phyloP scores from a whole-genome alignment of 2,888 invertebrate genomes.

The Eulithis prunata region DNA sequence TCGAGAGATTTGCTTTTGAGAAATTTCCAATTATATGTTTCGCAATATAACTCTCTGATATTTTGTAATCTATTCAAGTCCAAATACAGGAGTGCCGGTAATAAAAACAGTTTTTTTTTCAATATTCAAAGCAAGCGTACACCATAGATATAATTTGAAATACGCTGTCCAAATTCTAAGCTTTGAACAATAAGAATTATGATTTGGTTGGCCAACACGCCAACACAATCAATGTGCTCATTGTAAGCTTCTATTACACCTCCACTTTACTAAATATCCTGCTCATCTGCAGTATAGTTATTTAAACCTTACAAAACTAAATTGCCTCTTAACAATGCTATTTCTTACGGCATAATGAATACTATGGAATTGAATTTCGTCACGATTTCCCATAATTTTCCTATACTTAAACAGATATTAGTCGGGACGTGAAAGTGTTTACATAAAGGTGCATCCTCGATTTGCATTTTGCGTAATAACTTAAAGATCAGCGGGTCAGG shows the following conservation, averaged over 20 bases:
- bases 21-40: slow-evolving; percentile 10
- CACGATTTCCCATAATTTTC: slow-evolving; percentile 49
- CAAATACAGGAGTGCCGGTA: not conserved
- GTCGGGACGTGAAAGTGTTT: slow-evolving; percentile 72
- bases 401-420: slow-evolving; percentile 52
- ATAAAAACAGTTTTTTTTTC: not conserved
- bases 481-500: slow-evolving; percentile 69
- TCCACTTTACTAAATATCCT: slow-evolving; percentile 1
- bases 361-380: slow-evolving; percentile 35
- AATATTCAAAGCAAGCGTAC: not conserved
- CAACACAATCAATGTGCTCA: not conserved
- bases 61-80: not conserved
- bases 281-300: slow-evolving; percentile 20
- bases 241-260: not conserved
- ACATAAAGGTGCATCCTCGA: slow-evolving; percentile 72
- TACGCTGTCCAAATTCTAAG: not conserved
- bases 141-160: not conserved
- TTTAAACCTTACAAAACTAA: slow-evolving; percentile 18
- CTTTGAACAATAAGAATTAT: not conserved
- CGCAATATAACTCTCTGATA: not conserved
- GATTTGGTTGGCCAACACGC: not conserved
- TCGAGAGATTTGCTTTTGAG: slow-evolving; percentile 15
- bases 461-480: slow-evolving; percentile 75
- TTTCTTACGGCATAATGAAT: slow-evolving; percentile 29
- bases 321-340: slow-evolving; percentile 27